phyloP scores from a whole-genome alignment of 2,888 invertebrate genomes.

The Gari tellinella region DNA sequence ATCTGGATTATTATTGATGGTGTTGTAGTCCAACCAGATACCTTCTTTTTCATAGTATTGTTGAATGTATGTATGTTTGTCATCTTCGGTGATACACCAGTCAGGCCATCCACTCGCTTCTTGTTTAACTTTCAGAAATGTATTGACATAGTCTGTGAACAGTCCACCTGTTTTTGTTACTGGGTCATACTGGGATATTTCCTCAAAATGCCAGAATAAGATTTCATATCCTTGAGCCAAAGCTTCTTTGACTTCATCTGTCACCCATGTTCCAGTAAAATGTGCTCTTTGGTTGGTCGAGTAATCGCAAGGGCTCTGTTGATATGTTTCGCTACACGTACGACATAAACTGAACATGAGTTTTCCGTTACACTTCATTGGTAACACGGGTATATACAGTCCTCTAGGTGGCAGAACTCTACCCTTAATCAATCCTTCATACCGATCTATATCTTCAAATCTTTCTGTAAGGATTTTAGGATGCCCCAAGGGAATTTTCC shows the following conservation, averaged over 20 bases:
- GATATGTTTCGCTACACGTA: slow-evolving; percentile 37
- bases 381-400: slow-evolving; percentile 78
- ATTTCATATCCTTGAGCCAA: slow-evolving; percentile 76
- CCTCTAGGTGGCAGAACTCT: slow-evolving; percentile 68
- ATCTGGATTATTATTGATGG: slow-evolving; percentile 29
- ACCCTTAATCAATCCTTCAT: slow-evolving; percentile 71
- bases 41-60: slow-evolving; percentile 41
- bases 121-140: slow-evolving; percentile 69
- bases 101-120: slow-evolving; percentile 69
- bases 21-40: slow-evolving; percentile 20
- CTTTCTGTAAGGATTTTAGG: slow-evolving; percentile 64
- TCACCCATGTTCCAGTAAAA: slow-evolving; percentile 80
- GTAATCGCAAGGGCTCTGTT: slow-evolving; percentile 21
- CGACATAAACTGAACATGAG: slow-evolving; percentile 81
- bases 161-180: slow-evolving; percentile 51
- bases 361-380: slow-evolving; percentile 67
- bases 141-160: slow-evolving; percentile 70
- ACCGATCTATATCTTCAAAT: slow-evolving; percentile 55
- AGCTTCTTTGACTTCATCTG: slow-evolving; percentile 78
- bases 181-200: slow-evolving; percentile 47
- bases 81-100: slow-evolving; percentile 44
- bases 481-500: slow-evolving; percentile 68
- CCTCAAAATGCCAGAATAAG: slow-evolving; percentile 78
- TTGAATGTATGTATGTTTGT: slow-evolving; percentile 64
- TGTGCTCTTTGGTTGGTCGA: slow-evolving; percentile 55